phyloP scores from a whole-genome alignment of 1,140 invertebrate species.

The Planococcus citri region DNA sequence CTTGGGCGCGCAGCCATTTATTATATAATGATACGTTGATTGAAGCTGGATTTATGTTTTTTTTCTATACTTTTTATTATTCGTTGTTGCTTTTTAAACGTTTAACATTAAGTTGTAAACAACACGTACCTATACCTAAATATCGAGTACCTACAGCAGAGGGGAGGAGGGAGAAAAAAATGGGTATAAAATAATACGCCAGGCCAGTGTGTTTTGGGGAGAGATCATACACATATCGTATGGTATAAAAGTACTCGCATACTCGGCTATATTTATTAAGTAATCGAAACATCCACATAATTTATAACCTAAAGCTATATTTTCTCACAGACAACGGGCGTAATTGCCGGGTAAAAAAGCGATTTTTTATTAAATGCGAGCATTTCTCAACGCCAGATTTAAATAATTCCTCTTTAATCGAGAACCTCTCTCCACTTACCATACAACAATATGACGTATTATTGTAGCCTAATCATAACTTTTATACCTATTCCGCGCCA shows the following conservation, averaged over 20 bases:
- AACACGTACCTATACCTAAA: no score
- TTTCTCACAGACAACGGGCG: not conserved
- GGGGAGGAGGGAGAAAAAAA: no score
- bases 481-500: not conserved
- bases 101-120: not conserved
- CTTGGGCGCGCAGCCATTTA: not conserved
- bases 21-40: not conserved
- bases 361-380: not conserved
- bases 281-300: not conserved
- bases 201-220: no score
- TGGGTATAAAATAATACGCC: not conserved
- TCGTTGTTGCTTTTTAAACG: no score
- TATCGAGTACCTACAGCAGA: no score
- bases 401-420: not conserved
- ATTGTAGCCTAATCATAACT: slow-evolving; percentile 1
- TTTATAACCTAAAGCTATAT: not conserved
- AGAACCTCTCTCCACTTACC: not conserved
- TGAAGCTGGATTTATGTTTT: not conserved
- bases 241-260: not conserved
- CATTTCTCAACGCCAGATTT: not conserved
- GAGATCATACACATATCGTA: not conserved
- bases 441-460: not conserved
- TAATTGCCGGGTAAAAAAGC: not conserved
- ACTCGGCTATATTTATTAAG: not conserved
- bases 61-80: not conserved